Evolutionary conservation across 2,797 vertebrate genomes (phyloP), one percentile per base, ranked within the genome.

Genomic region (Hafferia zeledoni): DNA sequence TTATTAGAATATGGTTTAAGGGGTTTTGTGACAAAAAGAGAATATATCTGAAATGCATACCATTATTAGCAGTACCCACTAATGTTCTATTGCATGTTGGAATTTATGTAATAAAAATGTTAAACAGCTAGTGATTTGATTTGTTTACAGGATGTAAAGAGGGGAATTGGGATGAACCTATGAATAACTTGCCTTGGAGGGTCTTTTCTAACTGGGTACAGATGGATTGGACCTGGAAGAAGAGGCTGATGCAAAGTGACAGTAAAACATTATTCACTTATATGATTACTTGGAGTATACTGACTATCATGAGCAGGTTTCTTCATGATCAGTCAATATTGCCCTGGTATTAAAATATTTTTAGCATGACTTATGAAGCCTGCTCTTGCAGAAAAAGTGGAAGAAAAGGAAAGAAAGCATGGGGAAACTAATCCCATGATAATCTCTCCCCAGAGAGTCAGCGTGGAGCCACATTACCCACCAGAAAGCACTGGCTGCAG

Each of bases 1-100:
- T 97, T 95, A 97, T 98, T 98, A 97, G 97, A 95, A 96, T 94
- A 97, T 97, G 96, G 97, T 97, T 98, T 97, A 95, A 93, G 97
- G 96, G 95, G 95, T 43, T 97, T 97, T 98, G 93, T 97, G 95
- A 95, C 96, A 97, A 96, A 95, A 96, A 97, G 97, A 96, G 64
- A 97, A 97, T 90, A 95, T 76, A 96, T 98, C 97, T 96, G 96
- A 97, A 98, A 97, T 61, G 96, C 92, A 96, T 92, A 89, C 94
- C 94, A 71, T 97, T 96, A 96, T 96, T 97, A 97, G 97, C 96
- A 95, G 93, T 96, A 97, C 59, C 90, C 93, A 52, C 90, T 90
- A 96, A 97, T 76, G 89, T 93, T 97, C 95, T 93, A 68, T 27
- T 80, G 63, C 88, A 69, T 76, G 89, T 74, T 94, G 74, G 79